Base-by-base conservation (phyloP, 2,888 invertebrate species). In the Escarpia spicata region DNA sequence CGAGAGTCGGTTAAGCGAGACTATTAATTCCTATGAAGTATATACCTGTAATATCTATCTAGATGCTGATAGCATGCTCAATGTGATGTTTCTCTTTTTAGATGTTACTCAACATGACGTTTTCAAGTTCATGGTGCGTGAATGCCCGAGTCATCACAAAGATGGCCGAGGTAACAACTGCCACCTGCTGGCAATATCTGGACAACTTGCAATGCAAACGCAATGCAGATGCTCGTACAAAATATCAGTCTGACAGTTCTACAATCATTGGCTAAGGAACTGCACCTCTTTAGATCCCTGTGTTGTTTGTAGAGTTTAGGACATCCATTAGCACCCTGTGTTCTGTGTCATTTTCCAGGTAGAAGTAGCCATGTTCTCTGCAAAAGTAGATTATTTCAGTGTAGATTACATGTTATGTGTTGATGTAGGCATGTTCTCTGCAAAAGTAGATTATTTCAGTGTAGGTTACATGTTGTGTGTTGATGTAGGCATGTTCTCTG, bases 101-200 rank as follows among this genome's bases (percentile, higher is more conserved):
- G 97, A 97, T 99, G 94, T 97, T 99, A 95, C 97, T 99, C 91
- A 98, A 98, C 94, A 97, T 99, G 97, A 98, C 98, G 0, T 98
- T 98, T 94, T 98, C 98, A 0, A 98, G 98, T 6, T 98, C 98
- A 19, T 98, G 98, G 97, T 98, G 98, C 43, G 97, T 98, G 95
- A 99, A 98, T 96, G 98, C 98, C 0, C 97, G 98, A 3, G 97
- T 98, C 93, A 98, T 98, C 93, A 98, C 98, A 95, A 98, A 98
- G 96, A 98, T 98, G 93, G 97, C 98, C 93, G 98, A 98, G 89
- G 97, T 98, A 93, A 98, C 75, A 75, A 6, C 26, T n/a, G 75
- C 75, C 75, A 75, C 75, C 75, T 75, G 26, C 75, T 75, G n/a
- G 75, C 75, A 75, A 75, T n/a, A 75, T 15, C 75, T 75, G 75